A percentile compares a stretch with the other conserved stretches of the same genome.
phyloP scores from a whole-genome alignment of 2,797 vertebrate species.

The Hypotaenidia philippensis region DNA sequence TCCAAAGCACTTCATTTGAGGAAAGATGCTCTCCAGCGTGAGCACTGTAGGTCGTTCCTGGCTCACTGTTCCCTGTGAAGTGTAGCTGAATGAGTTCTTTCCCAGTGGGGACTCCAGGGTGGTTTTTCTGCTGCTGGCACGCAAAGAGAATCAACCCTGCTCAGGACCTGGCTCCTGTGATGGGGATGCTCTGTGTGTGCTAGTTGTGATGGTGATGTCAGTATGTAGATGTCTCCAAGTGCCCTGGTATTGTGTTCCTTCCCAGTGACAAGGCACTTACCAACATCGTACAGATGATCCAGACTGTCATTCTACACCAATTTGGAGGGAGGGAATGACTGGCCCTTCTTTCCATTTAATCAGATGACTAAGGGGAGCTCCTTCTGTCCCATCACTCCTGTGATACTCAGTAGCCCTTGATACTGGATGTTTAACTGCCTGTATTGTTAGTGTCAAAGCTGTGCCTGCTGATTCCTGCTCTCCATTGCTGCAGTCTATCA shows the following conservation, averaged over 20 bases:
- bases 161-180: neutral
- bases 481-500: neutral
- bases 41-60: neutral
- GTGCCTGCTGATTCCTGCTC: neutral
- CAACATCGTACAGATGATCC: neutral
- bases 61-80: neutral
- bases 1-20: neutral
- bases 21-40: neutral
- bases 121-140: neutral
- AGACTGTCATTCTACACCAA: neutral
- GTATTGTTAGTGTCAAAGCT: neutral
- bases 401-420: neutral
- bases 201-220: neutral
- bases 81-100: neutral
- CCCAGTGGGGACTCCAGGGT: neutral
- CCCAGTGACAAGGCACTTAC: neutral
- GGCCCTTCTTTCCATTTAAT: neutral
- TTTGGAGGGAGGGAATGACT: neutral
- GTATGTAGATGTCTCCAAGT: neutral
- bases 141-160: neutral
- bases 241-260: neutral
- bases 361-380: neutral
- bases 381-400: neutral
- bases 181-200: neutral
- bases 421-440: neutral